phyloP scores from a whole-genome alignment of 2,113 vertebrate genomes.

The Rhabdornis inornatus region DNA sequence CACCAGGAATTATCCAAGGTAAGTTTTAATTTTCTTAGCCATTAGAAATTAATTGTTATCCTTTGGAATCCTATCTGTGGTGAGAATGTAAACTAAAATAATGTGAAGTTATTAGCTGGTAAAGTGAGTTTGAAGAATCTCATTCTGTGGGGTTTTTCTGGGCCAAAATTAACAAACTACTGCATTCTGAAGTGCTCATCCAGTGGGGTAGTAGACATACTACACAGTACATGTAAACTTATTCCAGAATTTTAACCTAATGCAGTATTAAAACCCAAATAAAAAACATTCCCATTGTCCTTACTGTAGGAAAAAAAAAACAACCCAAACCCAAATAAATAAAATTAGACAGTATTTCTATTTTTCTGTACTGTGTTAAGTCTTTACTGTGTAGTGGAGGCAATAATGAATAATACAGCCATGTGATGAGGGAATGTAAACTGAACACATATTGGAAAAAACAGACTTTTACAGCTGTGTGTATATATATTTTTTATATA shows the following conservation, averaged over 20 bases:
- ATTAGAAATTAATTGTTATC: not conserved
- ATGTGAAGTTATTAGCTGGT: not conserved
- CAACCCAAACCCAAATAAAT: constrained; percentile 37
- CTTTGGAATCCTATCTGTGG: not conserved
- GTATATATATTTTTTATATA: not conserved
- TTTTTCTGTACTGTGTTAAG: constrained; percentile 12
- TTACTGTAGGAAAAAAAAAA: not conserved
- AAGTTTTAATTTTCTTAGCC: constrained; percentile 8
- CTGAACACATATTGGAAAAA: constrained; percentile 18
- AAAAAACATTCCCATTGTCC: not conserved
- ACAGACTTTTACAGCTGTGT: not conserved
- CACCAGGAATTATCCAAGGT: constrained; percentile 37
- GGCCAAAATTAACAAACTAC: not conserved
- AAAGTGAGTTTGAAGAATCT: not conserved
- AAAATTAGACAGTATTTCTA: constrained; percentile 30
- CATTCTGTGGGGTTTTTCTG: not conserved
- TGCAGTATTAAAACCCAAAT: not conserved
- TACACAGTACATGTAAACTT: not conserved
- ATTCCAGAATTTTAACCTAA: not conserved
- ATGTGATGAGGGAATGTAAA: constrained; percentile 22
- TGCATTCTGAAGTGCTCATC: not conserved
- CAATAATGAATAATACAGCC: constrained; percentile 8
- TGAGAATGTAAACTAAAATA: not conserved
- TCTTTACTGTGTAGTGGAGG: constrained; percentile 24
- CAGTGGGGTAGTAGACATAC: not conserved